Percentiles rank a stretch among this genome's conserved stretches.
phyloP scores from a whole-genome alignment of 2,888 invertebrate genomes.

The Chaetoderma sp. region DNA sequence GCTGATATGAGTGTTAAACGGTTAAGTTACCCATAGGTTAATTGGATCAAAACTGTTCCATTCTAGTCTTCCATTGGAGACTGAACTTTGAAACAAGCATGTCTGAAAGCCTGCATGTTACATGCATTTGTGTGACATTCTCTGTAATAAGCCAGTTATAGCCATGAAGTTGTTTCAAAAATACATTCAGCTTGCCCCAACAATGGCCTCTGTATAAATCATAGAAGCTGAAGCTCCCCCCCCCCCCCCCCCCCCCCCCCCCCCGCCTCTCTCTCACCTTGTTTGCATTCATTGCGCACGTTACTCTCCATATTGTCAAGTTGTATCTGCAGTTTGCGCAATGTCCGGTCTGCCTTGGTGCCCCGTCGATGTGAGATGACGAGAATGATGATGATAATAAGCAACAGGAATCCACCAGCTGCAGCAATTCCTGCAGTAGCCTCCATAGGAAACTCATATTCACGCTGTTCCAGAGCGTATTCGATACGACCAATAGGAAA shows the following conservation, averaged over 20 bases:
- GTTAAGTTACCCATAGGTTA: too few relatives aligned
- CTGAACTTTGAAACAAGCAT: too few relatives aligned
- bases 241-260: too few relatives aligned
- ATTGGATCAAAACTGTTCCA: neutral
- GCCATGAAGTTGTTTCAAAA: too few relatives aligned
- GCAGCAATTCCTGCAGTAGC: constrained; percentile 90
- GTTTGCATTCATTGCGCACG: constrained; percentile 96
- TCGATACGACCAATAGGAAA: constrained; percentile 91
- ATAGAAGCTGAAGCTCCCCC: too few relatives aligned
- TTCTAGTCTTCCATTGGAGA: neutral
- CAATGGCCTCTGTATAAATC: too few relatives aligned
- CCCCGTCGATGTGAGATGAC: constrained; percentile 89
- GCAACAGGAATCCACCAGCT: constrained; percentile 84
- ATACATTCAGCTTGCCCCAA: too few relatives aligned
- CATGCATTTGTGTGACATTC: too few relatives aligned
- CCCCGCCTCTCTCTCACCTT: too few relatives aligned
- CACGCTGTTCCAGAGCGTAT: constrained; percentile 80
- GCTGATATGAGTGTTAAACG: too few relatives aligned
- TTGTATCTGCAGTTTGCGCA: constrained; percentile 97
- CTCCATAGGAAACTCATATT: constrained; percentile 87
- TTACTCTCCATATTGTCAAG: constrained; percentile 99
- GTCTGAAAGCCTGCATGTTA: too few relatives aligned
- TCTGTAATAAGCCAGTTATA: too few relatives aligned
- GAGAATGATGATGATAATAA: constrained; percentile 81
- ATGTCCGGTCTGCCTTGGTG: constrained; percentile 96